phyloP scores from a whole-genome alignment of 2,113 vertebrate genomes.

The Poeciliopsis retropinna region DNA sequence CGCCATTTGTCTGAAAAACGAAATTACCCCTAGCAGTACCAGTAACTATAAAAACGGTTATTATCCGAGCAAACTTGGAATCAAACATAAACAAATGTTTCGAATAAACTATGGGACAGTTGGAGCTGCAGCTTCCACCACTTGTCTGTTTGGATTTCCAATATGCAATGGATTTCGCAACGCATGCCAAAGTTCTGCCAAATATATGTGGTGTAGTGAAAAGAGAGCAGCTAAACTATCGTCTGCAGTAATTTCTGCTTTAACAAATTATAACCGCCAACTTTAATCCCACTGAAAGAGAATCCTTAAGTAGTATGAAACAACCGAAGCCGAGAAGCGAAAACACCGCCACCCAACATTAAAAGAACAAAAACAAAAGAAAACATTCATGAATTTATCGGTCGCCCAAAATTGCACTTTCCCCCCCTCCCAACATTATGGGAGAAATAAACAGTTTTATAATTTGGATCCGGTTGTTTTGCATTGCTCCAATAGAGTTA shows the following conservation, averaged over 20 bases:
- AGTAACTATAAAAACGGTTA: neutral
- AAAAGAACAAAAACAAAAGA: neutral
- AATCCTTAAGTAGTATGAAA: neutral
- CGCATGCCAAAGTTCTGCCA: neutral
- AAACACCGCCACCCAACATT: neutral
- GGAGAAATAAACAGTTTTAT: too few relatives aligned
- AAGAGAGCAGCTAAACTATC: neutral
- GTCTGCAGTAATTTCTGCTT: neutral
- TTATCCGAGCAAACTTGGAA: conserved; percentile 1
- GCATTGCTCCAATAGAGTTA: too few relatives aligned
- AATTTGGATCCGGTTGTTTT: too few relatives aligned
- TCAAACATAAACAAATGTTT: conserved; percentile 17
- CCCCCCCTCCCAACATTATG: neutral
- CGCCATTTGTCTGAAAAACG: neutral
- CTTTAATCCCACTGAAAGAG: neutral
- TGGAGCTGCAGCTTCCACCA: neutral
- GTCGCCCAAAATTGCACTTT: neutral
- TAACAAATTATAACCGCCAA: conserved; percentile 1
- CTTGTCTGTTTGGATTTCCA: neutral
- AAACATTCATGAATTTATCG: neutral
- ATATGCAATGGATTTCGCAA: neutral
- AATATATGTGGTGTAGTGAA: neutral
- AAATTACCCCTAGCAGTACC: neutral
- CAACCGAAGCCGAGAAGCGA: neutral
- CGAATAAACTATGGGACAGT: neutral